A percentile compares a stretch with the other conserved stretches of the same genome.
Conservation (phyloP, 2,113 vertebrate species). For the Fulmarus glacialis region DNA sequence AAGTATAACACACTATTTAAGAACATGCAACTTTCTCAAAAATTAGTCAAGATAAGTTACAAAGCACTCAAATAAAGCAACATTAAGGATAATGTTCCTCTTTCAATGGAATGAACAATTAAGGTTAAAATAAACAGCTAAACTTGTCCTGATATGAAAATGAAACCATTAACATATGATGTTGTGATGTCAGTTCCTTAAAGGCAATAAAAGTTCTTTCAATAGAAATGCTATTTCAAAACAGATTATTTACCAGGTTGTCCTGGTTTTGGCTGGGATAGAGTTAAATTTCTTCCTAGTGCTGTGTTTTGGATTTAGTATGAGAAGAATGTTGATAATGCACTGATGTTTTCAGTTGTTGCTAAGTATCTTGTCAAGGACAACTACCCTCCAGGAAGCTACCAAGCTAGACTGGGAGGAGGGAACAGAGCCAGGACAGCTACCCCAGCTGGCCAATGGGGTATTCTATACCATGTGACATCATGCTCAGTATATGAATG, state of each 20-base stretch:
- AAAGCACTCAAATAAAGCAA: not conserved
- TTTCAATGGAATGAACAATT: not conserved
- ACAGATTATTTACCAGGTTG: not conserved
- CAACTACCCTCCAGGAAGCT: no score
- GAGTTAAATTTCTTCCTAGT: no score
- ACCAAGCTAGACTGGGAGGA: no score
- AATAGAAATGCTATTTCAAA: not conserved
- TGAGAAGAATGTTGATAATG: no score
- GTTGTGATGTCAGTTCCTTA: not conserved
- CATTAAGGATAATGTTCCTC: not conserved
- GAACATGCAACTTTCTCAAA: not conserved
- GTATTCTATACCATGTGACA: no score
- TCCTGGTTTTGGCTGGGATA: no score
- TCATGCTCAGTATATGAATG: no score
- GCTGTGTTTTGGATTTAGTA: no score
- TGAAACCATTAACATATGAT: not conserved
- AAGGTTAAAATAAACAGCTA: not conserved
- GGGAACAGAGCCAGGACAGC: no score
- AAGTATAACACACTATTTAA: not conserved
- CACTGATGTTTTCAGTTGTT: no score
- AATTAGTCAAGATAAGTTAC: not conserved
- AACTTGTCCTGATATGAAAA: not conserved
- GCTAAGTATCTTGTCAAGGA: no score
- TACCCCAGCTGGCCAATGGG: no score
- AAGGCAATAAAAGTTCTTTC: not conserved